phyloP scores from a whole-genome alignment of 2,888 invertebrate species.

The Drosophila cyrtoloma region DNA sequence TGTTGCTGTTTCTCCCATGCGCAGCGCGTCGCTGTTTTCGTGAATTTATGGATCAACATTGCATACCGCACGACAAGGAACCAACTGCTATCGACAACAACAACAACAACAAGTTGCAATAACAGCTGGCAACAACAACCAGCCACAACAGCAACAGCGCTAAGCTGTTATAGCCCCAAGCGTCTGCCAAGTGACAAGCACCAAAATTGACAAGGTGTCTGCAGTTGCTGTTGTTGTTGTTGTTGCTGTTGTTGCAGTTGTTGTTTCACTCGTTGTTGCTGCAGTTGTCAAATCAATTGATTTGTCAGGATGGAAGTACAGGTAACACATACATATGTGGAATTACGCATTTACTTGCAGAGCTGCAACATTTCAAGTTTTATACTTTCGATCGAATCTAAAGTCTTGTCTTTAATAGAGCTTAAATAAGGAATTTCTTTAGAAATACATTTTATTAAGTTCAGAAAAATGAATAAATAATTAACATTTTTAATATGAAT shows the following conservation, averaged over 20 bases:
- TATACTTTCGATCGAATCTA: background rate
- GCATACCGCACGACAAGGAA: slow-evolving; percentile 62
- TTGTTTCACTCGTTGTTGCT: background rate
- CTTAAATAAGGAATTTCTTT: background rate
- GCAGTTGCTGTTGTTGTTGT: slow-evolving; percentile 22
- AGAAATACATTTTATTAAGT: background rate
- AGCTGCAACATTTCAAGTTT: background rate
- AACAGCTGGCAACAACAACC: background rate
- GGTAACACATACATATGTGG: background rate
- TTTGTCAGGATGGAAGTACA: slow-evolving; percentile 17
- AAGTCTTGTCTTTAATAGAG: background rate
- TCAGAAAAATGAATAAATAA: background rate
- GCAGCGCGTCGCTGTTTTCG: slow-evolving; percentile 59
- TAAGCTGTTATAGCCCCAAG: slow-evolving; percentile 44
- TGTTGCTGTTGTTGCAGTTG: slow-evolving; percentile 14
- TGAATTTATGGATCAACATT: slow-evolving; percentile 73
- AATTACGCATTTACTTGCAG: background rate
- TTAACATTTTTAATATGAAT: background rate
- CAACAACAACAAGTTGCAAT: slow-evolving; percentile 4
- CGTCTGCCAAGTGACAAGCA: slow-evolving; percentile 61
- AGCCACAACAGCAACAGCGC: slow-evolving; percentile 5
- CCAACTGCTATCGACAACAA: slow-evolving; percentile 14
- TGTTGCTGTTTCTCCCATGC: slow-evolving; percentile 51
- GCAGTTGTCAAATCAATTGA: slow-evolving; percentile 24
- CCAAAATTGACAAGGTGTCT: slow-evolving; percentile 59